Percentiles rank a stretch among this genome's conserved stretches.
phyloP scores from a whole-genome alignment of 1,140 invertebrate genomes.

The Cylas formicarius region DNA sequence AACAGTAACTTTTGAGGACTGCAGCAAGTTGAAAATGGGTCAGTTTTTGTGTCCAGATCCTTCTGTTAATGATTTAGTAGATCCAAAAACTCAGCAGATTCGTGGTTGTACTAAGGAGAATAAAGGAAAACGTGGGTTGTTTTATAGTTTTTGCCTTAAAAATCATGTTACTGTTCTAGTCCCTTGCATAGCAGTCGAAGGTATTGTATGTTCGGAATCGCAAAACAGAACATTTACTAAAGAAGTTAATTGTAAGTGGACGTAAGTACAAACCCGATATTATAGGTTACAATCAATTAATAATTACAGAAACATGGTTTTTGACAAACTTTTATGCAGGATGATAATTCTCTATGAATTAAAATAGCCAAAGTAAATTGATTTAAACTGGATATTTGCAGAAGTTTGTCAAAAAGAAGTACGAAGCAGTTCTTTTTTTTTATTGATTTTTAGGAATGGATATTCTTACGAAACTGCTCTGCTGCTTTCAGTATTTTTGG shows the following conservation, averaged over 20 bases:
- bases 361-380: no score
- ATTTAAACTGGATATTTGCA: no score
- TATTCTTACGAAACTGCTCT: slow-evolving; percentile 89
- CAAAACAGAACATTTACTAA: slow-evolving; percentile 73
- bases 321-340: slow-evolving; percentile 5
- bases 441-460: slow-evolving; percentile 68
- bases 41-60: slow-evolving; percentile 84
- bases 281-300: neutral
- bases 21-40: slow-evolving; percentile 66
- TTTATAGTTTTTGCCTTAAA: neutral
- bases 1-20: no score
- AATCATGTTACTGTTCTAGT: slow-evolving; percentile 52
- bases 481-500: slow-evolving; percentile 88
- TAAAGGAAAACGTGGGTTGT: slow-evolving; percentile 60
- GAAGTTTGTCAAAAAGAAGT: neutral
- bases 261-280: slow-evolving; percentile 55
- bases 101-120: slow-evolving; percentile 72
- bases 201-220: slow-evolving; percentile 73
- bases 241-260: slow-evolving; percentile 85
- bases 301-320: slow-evolving; percentile 26
- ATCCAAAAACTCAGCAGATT: slow-evolving; percentile 84
- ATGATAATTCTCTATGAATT: no score
- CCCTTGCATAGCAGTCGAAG: slow-evolving; percentile 71
- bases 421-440: no score
- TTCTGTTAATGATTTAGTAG: slow-evolving; percentile 61